Base-by-base conservation (phyloP, 2,888 invertebrate species). In the Drosophila pseudotalamancana region DNA sequence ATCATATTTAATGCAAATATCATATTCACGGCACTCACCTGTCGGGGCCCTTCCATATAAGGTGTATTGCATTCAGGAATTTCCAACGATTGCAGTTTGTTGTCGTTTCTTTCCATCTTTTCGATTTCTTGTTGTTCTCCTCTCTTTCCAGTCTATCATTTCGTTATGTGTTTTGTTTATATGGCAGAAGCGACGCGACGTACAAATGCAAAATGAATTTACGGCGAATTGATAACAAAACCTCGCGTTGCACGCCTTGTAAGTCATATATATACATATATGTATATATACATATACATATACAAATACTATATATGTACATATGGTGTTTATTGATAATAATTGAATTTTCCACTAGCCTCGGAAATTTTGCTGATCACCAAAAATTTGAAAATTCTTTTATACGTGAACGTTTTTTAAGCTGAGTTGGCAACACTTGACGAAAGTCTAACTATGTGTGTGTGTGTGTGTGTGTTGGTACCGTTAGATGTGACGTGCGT, bases 401-500 rank as follows among this genome's bases (percentile, higher is more conserved):
- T 43, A 6, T 8, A n/a, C 4, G 21, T 18, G 12, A 34, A 34
- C 9, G 18, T 40, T 9, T 8, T 16, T 23, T 12, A 19, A 31
- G 72, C 65, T 72, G 72, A 62, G 43, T 54, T 72, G 53, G 46
- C 74, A 43, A 29, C 45, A 63, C 53, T 72, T 42, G 51, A 53
- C 71, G 57, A 49, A 29, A 51, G 46, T 37, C 31, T 46, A 37
- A 32, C 18, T 48, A 12, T 53, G 4, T 18, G 27, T 35, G 23
- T 48, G 18, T 46, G 37, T 49, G 18, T 45, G 29, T 67, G 35
- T 27, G 37, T 51, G 16, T 46, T 21, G 40, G 49, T 39, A 62
- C 56, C 49, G 68, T 73, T 68, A 68, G 64, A 56, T 29, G 37
- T 12, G 37, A 19, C 49, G 49, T 64, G 88, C 87, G 77, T 83